These are phyloP conservation scores for Troglohyphantes excavatus DNA, from an alignment of 2,888 invertebrate species.

Conservation along the genomic window DNA sequence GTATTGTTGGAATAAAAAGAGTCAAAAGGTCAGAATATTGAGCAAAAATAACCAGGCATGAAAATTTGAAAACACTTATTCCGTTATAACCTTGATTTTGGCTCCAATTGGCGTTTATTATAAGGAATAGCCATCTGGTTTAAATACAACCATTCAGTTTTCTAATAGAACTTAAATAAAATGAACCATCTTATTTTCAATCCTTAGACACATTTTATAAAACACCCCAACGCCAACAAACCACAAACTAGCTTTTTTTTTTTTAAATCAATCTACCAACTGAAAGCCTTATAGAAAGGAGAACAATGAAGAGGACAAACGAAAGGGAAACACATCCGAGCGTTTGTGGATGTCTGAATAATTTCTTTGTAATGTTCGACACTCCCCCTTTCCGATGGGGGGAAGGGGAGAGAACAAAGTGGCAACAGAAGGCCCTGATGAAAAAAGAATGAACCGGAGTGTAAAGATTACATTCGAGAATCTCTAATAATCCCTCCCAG, in stretches of 20 bases:
- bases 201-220: not conserved
- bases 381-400: not conserved
- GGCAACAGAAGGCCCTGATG: not conserved
- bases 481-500: constrained; percentile 36
- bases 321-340: not conserved
- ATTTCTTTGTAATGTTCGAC: constrained; percentile 39
- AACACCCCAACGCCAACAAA: not conserved
- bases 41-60: too few relatives aligned
- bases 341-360: constrained; percentile 29
- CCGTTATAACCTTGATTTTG: too few relatives aligned
- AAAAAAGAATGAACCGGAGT: constrained; percentile 15
- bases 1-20: too few relatives aligned
- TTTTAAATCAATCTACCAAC: not conserved
- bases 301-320: constrained; percentile 6
- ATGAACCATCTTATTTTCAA: not conserved
- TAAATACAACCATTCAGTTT: too few relatives aligned
- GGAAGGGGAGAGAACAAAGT: not conserved
- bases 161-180: too few relatives aligned
- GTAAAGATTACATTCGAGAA: constrained; percentile 32
- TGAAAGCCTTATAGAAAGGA: not conserved
- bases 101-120: too few relatives aligned
- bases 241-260: not conserved
- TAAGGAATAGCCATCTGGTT: too few relatives aligned
- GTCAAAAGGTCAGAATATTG: too few relatives aligned
- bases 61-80: too few relatives aligned